Evolutionary conservation across 1,140 invertebrate genomes (phyloP).

Genomic region (Drosophila leontia): DNA sequence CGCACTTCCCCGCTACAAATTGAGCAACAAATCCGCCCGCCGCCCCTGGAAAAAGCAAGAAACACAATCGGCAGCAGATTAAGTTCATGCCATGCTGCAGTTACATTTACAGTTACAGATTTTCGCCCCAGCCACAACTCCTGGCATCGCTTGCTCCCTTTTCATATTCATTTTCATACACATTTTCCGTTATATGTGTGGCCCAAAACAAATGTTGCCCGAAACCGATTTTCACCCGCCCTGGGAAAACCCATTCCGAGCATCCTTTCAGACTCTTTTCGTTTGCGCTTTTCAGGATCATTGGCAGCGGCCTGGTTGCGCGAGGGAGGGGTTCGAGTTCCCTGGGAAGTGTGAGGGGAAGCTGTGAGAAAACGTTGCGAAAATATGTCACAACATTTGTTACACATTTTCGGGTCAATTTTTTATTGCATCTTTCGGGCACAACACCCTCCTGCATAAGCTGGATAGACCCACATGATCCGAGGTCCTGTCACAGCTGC

Average conservation of each 20-base stretch:
- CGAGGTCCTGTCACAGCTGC: conserved; percentile 63
- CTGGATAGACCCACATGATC: conserved; percentile 46
- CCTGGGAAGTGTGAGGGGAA: background rate
- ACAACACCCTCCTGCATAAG: conserved; percentile 32
- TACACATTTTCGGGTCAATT: conserved; percentile 83
- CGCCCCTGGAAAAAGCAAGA: conserved; percentile 28
- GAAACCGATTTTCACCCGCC: conserved; percentile 70
- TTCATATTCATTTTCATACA: conserved; percentile 78
- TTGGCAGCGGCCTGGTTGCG: conserved; percentile 60
- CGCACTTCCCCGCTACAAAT: conserved; percentile 48
- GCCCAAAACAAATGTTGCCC: conserved; percentile 79
- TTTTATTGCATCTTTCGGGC: conserved; percentile 69
- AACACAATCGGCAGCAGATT: conserved; percentile 79
- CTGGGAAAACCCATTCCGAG: conserved; percentile 52
- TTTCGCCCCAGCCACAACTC: conserved; percentile 28
- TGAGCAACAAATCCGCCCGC: conserved; percentile 66
- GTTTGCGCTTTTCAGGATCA: conserved; percentile 77
- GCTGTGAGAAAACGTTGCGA: conserved; percentile 61
- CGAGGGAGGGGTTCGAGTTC: background rate
- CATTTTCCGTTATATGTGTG: conserved; percentile 69
- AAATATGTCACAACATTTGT: conserved; percentile 84
- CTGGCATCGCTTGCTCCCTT: conserved; percentile 14
- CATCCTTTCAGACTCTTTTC: conserved; percentile 73
- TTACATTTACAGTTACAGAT: conserved; percentile 76
- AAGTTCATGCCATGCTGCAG: conserved; percentile 82